A percentile compares a stretch with the other conserved stretches of the same genome.
Conservation (phyloP, 2,888 invertebrate species). For the Elegia similella region DNA sequence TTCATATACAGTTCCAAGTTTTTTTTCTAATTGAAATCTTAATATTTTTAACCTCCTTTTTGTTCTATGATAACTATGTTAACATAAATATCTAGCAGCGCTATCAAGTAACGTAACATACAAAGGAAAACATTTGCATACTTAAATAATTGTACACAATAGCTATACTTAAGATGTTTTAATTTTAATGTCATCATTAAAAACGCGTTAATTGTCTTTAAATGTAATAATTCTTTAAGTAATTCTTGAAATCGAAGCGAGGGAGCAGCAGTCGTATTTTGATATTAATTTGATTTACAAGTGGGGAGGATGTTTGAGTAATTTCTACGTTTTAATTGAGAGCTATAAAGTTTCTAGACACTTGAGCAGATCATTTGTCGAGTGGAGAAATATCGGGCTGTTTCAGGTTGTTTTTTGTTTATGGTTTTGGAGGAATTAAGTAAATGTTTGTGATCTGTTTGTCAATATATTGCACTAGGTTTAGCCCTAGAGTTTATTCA, state of each 20-base stretch:
- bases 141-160: no score
- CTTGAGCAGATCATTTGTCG: constrained; percentile 60
- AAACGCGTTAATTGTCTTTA: neutral
- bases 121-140: no score
- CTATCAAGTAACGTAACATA: no score
- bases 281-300: constrained; percentile 74
- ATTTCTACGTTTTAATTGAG: constrained; percentile 77
- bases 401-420: constrained; percentile 19
- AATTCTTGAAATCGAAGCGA: constrained; percentile 21
- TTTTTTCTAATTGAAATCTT: no score
- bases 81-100: no score
- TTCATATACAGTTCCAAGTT: no score
- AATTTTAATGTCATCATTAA: constrained; percentile 8
- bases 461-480: no score
- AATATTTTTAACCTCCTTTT: no score
- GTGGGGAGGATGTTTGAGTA: constrained; percentile 69
- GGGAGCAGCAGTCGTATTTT: constrained; percentile 52
- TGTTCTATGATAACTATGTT: no score
- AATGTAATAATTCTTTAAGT: neutral
- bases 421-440: neutral
- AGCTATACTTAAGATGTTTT: no score
- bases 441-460: no score
- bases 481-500: no score
- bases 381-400: constrained; percentile 31
- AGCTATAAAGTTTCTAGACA: constrained; percentile 70